A percentile compares a stretch with the other conserved stretches of the same genome.
Conservation (phyloP, 2,113 vertebrate species). For the Scartelaos histophorus region DNA sequence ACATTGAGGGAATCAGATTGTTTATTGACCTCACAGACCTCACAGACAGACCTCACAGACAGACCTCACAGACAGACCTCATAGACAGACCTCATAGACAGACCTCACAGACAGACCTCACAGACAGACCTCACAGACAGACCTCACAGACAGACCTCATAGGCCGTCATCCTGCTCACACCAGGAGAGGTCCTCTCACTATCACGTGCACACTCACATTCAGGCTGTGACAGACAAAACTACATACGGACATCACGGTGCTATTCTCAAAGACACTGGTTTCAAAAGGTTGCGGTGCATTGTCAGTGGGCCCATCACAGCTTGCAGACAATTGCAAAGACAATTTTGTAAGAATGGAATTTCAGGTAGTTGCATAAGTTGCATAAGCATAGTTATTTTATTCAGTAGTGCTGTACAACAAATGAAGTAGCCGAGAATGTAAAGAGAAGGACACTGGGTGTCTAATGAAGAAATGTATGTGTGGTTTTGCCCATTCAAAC, state of each 20-base stretch:
- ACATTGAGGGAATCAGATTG: too few species aligned
- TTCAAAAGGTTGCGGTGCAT: neutral
- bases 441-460: too few species aligned
- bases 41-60: slow-evolving; percentile 19
- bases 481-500: neutral
- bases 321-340: neutral
- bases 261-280: neutral
- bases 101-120: slow-evolving; percentile 19
- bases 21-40: slow-evolving; percentile 17
- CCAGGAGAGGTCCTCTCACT: slow-evolving; percentile 48
- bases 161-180: slow-evolving; percentile 52
- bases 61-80: slow-evolving; percentile 15
- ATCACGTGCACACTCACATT: slow-evolving; percentile 19
- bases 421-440: too few species aligned
- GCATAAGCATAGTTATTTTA: neutral
- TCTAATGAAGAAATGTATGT: neutral
- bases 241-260: neutral
- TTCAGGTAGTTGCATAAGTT: neutral
- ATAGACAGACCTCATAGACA: too few species aligned
- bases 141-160: slow-evolving; percentile 22
- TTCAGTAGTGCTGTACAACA: too few species aligned
- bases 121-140: too few species aligned
- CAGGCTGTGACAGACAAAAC: neutral
- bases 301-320: neutral
- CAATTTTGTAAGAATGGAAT: neutral